Conservation (phyloP, 2,797 vertebrate genomes). For the Crotalus adamanteus region DNA sequence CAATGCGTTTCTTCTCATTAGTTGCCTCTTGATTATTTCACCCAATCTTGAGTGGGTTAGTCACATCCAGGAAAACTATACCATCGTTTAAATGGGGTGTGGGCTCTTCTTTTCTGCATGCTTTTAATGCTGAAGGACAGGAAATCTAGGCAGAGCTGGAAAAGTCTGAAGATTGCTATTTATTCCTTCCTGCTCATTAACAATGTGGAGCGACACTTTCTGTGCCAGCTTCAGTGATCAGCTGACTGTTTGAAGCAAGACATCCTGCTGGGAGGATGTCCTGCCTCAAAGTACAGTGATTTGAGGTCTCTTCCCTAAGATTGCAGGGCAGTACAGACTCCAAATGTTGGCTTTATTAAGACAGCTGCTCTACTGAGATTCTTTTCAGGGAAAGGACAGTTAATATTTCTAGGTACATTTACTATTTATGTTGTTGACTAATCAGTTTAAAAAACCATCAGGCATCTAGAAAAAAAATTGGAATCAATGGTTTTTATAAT, state of each 20-base stretch:
- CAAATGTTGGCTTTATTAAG: conserved; percentile 40
- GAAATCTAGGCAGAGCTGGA: conserved; percentile 18
- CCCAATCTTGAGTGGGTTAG: conserved; percentile 6
- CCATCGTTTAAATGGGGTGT: conserved; percentile 34
- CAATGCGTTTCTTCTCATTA: conserved; percentile 6
- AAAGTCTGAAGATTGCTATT: background rate
- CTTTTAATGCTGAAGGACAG: background rate
- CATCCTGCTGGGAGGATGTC: conserved; percentile 51
- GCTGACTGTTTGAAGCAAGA: conserved; percentile 4
- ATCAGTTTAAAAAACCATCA: rapidly evolving
- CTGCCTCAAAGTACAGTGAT: conserved; percentile 24
- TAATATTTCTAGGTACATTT: conserved; percentile 18
- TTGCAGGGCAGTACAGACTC: conserved; percentile 7
- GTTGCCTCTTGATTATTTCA: conserved; percentile 33
- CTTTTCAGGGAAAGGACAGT: conserved; percentile 47
- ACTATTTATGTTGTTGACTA: background rate
- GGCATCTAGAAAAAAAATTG: background rate
- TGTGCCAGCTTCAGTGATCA: conserved; percentile 27
- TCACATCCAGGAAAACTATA: conserved; percentile 37
- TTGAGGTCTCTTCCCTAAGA: conserved; percentile 49
- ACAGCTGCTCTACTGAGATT: background rate
- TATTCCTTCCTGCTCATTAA: conserved; percentile 20
- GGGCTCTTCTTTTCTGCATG: conserved; percentile 29
- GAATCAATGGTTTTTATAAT: background rate
- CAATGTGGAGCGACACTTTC: background rate